Percentiles rank a stretch among this genome's conserved stretches.
Evolutionary conservation across 2,113 vertebrate genomes (phyloP).

Genomic region (Sinocyclocheilus grahami): DNA sequence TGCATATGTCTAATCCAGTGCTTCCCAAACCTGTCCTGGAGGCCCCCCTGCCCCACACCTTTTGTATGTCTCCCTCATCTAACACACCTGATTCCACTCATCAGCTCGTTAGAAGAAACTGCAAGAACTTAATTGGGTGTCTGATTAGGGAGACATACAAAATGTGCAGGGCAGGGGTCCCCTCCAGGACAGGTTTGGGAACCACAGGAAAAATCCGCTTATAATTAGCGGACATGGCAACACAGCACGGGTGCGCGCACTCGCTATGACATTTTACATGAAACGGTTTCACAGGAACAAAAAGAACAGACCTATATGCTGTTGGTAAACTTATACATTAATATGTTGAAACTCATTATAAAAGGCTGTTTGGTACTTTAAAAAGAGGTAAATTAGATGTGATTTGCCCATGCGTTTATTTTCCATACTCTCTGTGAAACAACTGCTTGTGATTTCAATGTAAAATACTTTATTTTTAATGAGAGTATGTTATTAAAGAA

Average conservation of each 20-base stretch:
- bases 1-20: not conserved
- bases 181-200: no score
- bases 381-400: not conserved
- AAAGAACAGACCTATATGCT: not conserved
- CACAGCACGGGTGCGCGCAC: no score
- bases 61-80: no score
- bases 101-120: no score
- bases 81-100: no score
- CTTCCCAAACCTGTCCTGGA: no score
- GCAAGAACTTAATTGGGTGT: no score
- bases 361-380: not conserved
- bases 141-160: no score
- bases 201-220: not conserved
- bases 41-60: no score
- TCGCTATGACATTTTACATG: not conserved
- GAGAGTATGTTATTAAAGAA: not conserved
- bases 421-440: not conserved
- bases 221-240: conserved; percentile 9
- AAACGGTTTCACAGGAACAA: not conserved
- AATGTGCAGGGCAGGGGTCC: no score
- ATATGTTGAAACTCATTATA: not conserved
- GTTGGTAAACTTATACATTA: not conserved
- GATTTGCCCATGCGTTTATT: not conserved
- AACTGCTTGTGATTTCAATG: not conserved
- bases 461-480: not conserved